Evolutionary conservation across 2,113 vertebrate species (phyloP), one percentile per base, ranked within the genome.

Genomic region (Tiliqua scincoides): DNA sequence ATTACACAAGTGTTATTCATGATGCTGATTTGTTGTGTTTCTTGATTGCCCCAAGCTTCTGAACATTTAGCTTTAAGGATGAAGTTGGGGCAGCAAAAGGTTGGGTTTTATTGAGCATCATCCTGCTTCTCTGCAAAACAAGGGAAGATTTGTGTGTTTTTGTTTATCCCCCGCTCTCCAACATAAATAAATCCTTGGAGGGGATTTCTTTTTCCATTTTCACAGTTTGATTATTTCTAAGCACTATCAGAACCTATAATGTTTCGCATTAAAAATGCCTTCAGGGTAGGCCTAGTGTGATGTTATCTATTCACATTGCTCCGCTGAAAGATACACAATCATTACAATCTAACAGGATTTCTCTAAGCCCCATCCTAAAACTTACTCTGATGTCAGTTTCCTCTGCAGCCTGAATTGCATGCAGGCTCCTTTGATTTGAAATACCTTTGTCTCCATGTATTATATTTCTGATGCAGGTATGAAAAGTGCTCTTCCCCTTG

Each of bases 51-150:
- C 1, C 0, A 0, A 4, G 6, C 85, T 93, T 85, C 88, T 8
- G 91, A 89, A 77, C 65, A 65, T 54, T 54, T 87, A 83, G 62
- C 9, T 27, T n/a, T 67, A 35, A 76, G 62, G 17, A 11, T 7
- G 14, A n/a, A 21, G 57, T 23, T 21, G 71, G 14, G 77, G 27
- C 11, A 59, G 57, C 1, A 0, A 30, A 30, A 48, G 81, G 18
- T 7, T 0, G 48, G 15, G 20, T 84, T 75, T 76, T 79, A 25
- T 14, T 52, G 20, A 2, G 10, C 0, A 0, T 43, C 11, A 65
- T 71, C 73, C 35, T 57, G 1, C 61, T 83, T 77, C 43, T 76
- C 54, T 43, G 40, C 40, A 70, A 37, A 40, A 85, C 67, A 81
- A 74, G 32, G 25, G 25, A 48, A 48, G 30, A 25, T 84, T 84